Conservation (phyloP, 2,113 vertebrate species). For the Melanerpes formicivorus region DNA sequence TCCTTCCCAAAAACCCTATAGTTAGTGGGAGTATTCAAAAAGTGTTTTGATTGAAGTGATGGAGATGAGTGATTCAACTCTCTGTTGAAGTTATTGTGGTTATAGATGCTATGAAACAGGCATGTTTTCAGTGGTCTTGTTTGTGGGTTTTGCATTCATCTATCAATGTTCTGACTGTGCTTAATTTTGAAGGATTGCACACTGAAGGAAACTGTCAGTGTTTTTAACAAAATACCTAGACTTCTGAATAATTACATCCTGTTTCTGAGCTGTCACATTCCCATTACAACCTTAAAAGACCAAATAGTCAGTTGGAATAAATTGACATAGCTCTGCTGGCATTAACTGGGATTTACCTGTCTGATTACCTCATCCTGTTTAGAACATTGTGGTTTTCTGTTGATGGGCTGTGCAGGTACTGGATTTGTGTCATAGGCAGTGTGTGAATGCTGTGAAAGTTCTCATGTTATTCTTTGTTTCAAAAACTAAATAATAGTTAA, state of each 20-base stretch:
- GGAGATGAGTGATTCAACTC: background rate
- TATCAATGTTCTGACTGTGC: background rate
- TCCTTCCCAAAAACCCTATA: background rate
- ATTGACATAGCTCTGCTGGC: background rate
- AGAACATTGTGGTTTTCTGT: background rate
- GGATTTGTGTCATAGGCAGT: background rate
- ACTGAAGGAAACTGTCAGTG: background rate
- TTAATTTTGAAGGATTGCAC: background rate
- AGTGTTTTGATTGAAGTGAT: background rate
- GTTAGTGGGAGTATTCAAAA: background rate
- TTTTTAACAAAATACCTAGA: background rate
- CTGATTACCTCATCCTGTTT: background rate
- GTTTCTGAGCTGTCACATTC: background rate
- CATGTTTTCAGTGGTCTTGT: background rate
- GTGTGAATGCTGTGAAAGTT: background rate
- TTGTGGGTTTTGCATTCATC: background rate
- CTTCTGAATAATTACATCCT: background rate
- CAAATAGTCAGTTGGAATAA: background rate
- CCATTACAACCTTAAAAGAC: background rate
- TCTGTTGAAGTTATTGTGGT: background rate
- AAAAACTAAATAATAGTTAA: background rate
- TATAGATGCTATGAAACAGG: background rate
- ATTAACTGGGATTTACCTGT: background rate
- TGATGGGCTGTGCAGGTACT: background rate
- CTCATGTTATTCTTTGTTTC: background rate